Conservation (phyloP, 2,113 vertebrate species). For the Alethe castanea region DNA sequence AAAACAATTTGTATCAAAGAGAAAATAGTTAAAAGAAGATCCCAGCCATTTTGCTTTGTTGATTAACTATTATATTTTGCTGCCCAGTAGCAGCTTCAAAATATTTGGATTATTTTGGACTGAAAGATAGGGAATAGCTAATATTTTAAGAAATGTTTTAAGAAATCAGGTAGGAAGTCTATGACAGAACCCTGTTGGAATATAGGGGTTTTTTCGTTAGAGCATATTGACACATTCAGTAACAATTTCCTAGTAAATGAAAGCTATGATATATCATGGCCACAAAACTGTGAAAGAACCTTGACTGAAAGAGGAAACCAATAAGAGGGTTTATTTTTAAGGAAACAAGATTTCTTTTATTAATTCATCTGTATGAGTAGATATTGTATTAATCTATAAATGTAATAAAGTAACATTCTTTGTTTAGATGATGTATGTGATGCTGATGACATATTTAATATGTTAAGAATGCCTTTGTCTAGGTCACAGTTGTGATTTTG, state of each 20-base stretch:
- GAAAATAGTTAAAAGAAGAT: not conserved
- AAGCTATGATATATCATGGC: not conserved
- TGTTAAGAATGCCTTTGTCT: not conserved
- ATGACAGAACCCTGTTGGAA: not conserved
- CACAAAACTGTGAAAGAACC: not conserved
- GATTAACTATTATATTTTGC: not conserved
- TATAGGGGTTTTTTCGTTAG: not conserved
- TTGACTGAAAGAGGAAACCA: not conserved
- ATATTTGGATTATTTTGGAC: not conserved
- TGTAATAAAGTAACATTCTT: not conserved
- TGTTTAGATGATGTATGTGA: not conserved
- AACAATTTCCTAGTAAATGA: not conserved
- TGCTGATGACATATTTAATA: not conserved
- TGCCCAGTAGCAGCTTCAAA: not conserved
- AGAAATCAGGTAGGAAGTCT: not conserved
- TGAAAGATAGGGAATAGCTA: not conserved
- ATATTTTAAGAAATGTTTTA: not conserved
- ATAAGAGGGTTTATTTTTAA: not conserved
- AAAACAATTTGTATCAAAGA: not conserved
- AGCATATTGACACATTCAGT: not conserved
- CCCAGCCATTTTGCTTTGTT: not conserved
- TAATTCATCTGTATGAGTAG: not conserved
- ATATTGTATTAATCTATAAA: not conserved
- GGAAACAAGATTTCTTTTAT: not conserved
- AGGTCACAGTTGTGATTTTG: not conserved